These are phyloP conservation scores for Lepidocolaptes lacrymiger DNA, from an alignment of 2,797 vertebrate genomes.

Conservation along the genomic window DNA sequence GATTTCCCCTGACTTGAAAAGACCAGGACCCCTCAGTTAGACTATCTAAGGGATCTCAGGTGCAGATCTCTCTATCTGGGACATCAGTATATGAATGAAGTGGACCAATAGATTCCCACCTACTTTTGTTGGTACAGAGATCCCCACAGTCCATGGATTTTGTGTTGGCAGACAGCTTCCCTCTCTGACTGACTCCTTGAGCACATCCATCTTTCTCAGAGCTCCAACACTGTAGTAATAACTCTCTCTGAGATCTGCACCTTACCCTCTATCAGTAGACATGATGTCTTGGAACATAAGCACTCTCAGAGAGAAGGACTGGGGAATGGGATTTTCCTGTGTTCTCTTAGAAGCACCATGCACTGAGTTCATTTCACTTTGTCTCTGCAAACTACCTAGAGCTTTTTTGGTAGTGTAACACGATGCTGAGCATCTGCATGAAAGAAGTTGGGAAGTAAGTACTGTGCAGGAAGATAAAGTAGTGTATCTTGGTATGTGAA, in stretches of 20 bases:
- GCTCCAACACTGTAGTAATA: background rate
- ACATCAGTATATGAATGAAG: background rate
- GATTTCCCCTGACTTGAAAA: background rate
- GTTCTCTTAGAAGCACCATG: background rate
- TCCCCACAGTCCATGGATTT: background rate
- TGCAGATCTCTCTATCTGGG: background rate
- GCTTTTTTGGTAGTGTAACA: background rate
- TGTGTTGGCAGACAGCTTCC: background rate
- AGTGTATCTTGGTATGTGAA: background rate
- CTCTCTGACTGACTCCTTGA: background rate
- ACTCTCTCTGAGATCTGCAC: background rate
- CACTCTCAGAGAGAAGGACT: background rate
- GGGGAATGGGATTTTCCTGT: background rate
- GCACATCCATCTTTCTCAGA: background rate
- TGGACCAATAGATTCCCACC: background rate
- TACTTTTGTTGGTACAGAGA: background rate
- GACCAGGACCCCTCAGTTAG: background rate
- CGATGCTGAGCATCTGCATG: background rate
- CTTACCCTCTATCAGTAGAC: fast-evolving
- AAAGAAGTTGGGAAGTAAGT: background rate
- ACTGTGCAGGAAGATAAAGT: background rate
- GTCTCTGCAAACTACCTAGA: background rate
- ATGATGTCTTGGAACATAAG: background rate
- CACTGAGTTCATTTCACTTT: background rate
- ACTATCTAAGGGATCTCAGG: background rate